Evolutionary conservation across 2,113 vertebrate species (phyloP).

Genomic region (Equus quagga): DNA sequence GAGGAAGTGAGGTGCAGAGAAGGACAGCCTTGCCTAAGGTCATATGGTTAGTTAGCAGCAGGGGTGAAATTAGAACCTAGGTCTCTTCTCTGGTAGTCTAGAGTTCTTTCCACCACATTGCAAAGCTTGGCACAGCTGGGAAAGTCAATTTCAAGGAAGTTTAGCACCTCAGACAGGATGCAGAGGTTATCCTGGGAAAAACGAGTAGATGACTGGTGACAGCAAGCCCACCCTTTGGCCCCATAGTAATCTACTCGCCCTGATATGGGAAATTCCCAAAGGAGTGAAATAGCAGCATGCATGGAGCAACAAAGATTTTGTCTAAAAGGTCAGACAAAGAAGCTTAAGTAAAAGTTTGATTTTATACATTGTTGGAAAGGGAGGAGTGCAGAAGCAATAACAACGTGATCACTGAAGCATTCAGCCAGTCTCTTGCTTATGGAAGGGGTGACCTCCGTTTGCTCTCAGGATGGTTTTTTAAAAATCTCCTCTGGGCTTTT

Average conservation of each 20-base stretch:
- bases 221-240: not conserved
- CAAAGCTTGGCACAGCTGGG: not conserved
- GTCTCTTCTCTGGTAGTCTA: not conserved
- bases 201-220: conserved; percentile 15
- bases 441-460: not conserved
- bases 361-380: conserved; percentile 11
- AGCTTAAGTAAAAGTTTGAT: conserved; percentile 45
- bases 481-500: not conserved
- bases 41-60: conserved; percentile 20
- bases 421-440: not conserved
- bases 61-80: not conserved
- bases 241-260: not conserved
- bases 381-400: not conserved
- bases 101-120: not conserved
- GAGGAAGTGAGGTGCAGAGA: not conserved
- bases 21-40: not conserved
- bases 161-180: not conserved
- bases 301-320: not conserved
- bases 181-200: not conserved
- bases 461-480: not conserved
- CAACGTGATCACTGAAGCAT: not conserved
- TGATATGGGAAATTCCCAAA: conserved; percentile 10
- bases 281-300: conserved; percentile 8
- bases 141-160: conserved; percentile 32
- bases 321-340: conserved; percentile 16